Conservation (phyloP, 2,888 invertebrate genomes). For the Dynastes tityus region DNA sequence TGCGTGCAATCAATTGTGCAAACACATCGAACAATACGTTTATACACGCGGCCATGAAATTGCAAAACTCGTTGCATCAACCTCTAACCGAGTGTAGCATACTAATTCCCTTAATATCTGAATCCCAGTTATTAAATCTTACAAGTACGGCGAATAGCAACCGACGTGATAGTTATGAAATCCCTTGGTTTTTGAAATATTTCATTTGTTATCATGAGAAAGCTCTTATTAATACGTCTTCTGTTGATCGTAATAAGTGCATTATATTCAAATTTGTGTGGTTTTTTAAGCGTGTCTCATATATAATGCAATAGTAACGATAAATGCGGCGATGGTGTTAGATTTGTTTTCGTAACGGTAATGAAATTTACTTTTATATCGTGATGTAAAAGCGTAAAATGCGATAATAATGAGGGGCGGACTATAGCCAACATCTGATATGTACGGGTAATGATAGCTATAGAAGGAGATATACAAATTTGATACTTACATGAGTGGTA, state of each 20-base stretch:
- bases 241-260: slow-evolving; percentile 1
- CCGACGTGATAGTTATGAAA: slow-evolving; percentile 5
- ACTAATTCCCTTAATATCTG: slow-evolving; percentile 3
- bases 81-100: slow-evolving; percentile 4
- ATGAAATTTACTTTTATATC: not conserved
- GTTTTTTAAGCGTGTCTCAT: not conserved
- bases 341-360: slow-evolving; percentile 2
- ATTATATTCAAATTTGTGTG: slow-evolving; percentile 29
- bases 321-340: not conserved
- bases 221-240: not conserved
- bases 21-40: slow-evolving; percentile 18
- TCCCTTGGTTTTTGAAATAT: not conserved
- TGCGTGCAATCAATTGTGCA: slow-evolving; percentile 1
- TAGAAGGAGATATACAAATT: no score
- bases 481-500: no score
- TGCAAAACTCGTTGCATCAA: slow-evolving; percentile 8
- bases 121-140: slow-evolving; percentile 14
- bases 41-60: slow-evolving; percentile 3
- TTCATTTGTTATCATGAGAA: slow-evolving; percentile 24
- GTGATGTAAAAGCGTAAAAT: slow-evolving; percentile 11
- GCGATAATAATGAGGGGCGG: not conserved
- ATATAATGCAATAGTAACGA: slow-evolving; percentile 2
- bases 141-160: not conserved
- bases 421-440: no score
- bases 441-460: no score